phyloP scores from a whole-genome alignment of 2,113 vertebrate species.

The Columba livia region DNA sequence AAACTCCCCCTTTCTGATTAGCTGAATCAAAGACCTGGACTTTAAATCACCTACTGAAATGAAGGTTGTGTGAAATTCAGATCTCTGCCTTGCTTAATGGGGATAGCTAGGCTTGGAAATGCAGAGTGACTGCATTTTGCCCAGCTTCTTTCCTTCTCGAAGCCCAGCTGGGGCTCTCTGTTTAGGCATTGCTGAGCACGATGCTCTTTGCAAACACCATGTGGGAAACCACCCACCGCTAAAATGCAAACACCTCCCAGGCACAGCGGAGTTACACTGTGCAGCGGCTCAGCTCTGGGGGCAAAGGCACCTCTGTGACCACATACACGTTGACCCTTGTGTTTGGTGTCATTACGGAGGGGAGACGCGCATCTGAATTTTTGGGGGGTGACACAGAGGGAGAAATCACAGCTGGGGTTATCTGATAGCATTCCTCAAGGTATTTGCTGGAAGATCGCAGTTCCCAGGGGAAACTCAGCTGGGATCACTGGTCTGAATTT shows the following conservation, averaged over 20 bases:
- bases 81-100: not conserved
- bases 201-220: not conserved
- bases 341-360: not conserved
- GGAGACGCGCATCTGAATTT: not conserved
- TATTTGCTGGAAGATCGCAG: not conserved
- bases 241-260: not conserved
- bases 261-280: not conserved
- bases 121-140: not conserved
- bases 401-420: not conserved
- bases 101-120: not conserved
- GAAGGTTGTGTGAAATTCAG: not conserved
- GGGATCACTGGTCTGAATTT: not conserved
- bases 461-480: not conserved
- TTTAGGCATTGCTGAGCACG: not conserved
- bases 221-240: slow-evolving; percentile 43
- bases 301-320: not conserved
- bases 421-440: accelerated
- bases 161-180: not conserved
- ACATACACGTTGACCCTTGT: accelerated
- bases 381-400: too few relatives aligned
- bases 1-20: not conserved
- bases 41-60: not conserved
- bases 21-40: not conserved
- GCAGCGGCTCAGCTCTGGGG: not conserved
- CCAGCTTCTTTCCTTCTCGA: not conserved